phyloP scores from a whole-genome alignment of 2,113 vertebrate species.

The Rhinolophus sinicus region DNA sequence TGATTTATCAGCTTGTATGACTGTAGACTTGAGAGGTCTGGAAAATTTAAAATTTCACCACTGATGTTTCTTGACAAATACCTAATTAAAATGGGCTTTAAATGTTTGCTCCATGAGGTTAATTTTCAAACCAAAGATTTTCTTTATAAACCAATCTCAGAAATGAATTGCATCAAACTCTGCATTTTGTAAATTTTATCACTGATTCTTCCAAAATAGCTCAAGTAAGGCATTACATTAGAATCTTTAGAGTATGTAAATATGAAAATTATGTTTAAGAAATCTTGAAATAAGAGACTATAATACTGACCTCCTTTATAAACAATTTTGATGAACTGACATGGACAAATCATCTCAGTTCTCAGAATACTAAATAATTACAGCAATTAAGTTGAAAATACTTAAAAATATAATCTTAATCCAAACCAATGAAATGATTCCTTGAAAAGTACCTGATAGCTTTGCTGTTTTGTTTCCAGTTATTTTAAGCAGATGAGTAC shows the following conservation, averaged over 20 bases:
- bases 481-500: neutral
- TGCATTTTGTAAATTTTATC: neutral
- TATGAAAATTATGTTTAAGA: neutral
- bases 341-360: neutral
- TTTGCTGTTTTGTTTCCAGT: neutral
- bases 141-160: neutral
- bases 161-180: neutral
- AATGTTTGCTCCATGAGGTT: neutral
- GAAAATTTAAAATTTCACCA: constrained; percentile 1
- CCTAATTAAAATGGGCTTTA: constrained; percentile 38
- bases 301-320: neutral
- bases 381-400: constrained; percentile 17
- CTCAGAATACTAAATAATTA: constrained; percentile 4
- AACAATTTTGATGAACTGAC: neutral
- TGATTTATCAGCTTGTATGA: neutral
- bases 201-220: neutral
- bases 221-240: neutral
- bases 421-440: neutral
- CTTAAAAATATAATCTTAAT: constrained; percentile 38
- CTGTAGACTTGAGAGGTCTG: neutral
- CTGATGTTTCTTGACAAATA: neutral
- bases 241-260: neutral
- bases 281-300: constrained; percentile 25
- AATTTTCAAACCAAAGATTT: constrained; percentile 14
- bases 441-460: neutral